phyloP scores from a whole-genome alignment of 2,113 vertebrate genomes.

The Catharus minimus region DNA sequence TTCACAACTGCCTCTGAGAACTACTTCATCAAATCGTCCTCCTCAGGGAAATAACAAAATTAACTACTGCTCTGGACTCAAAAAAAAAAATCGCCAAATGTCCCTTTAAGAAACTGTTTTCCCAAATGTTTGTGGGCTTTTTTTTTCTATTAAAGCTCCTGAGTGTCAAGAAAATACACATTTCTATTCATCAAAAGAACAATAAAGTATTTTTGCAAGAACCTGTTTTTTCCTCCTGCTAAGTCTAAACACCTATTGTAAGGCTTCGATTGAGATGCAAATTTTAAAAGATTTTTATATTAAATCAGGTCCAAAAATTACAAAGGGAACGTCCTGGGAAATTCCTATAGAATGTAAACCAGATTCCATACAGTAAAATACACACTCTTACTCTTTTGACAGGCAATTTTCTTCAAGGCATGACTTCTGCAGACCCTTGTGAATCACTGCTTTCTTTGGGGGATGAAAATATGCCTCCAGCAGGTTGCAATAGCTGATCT shows the following conservation, averaged over 20 bases:
- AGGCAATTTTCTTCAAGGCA: conserved; percentile 1
- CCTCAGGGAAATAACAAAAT: conserved; percentile 46
- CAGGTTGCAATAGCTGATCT: neutral
- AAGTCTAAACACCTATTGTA: neutral
- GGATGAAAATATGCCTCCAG: neutral
- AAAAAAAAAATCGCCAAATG: neutral
- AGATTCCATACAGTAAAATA: neutral
- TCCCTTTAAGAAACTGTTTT: conserved; percentile 28
- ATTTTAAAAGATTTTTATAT: neutral
- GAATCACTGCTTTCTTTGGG: neutral
- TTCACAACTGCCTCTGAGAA: conserved; percentile 46
- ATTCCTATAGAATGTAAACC: neutral
- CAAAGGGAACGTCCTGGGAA: neutral
- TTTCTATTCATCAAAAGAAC: conserved; percentile 30
- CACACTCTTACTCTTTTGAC: neutral
- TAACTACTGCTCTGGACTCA: conserved; percentile 41
- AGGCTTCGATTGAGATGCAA: neutral
- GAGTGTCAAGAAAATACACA: conserved; percentile 17
- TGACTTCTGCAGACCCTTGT: neutral
- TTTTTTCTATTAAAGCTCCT: neutral
- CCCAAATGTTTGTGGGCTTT: neutral
- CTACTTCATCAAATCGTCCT: conserved; percentile 36
- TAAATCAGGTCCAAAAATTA: neutral
- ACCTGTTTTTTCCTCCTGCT: neutral
- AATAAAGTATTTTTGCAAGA: neutral